These are phyloP conservation scores for Strigamia maritima DNA, from an alignment of 2,888 invertebrate genomes.

Conservation along the genomic window DNA sequence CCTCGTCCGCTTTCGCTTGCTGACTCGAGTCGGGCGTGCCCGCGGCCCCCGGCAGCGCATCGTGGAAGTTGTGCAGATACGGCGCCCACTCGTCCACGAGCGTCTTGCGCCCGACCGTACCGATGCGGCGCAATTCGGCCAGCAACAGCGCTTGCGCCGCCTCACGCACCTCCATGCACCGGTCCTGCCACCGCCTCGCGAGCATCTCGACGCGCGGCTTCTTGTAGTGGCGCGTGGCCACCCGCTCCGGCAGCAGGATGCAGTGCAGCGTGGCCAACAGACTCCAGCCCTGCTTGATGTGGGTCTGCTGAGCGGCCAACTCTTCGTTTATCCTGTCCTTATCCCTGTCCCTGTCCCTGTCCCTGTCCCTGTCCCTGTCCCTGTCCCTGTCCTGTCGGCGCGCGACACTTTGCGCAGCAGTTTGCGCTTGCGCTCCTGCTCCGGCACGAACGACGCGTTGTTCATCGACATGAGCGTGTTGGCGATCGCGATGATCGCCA, in stretches of 20 bases:
- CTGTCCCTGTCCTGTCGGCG: conserved; percentile 39
- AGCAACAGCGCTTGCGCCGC: conserved; percentile 92
- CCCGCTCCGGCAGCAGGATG: conserved; percentile 89
- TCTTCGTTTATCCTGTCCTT: conserved; percentile 65
- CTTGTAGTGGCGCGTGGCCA: conserved; percentile 72
- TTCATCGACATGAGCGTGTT: conserved; percentile 98
- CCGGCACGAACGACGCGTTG: conserved; percentile 84
- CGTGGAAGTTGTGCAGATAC: conserved; percentile 75
- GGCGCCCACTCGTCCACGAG: conserved; percentile 96
- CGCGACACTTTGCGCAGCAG: conserved; percentile 43
- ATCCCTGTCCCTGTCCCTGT: conserved; percentile 29
- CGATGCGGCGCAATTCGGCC: conserved; percentile 85
- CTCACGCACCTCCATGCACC: conserved; percentile 90
- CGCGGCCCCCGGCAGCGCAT: conserved; percentile 46
- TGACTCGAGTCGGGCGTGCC: neutral
- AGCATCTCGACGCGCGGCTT: conserved; percentile 97
- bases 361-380: conserved; percentile 53
- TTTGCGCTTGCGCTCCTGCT: conserved; percentile 46
- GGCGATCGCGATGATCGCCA: conserved; percentile 89
- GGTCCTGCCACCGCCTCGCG: conserved; percentile 97
- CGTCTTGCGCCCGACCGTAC: conserved; percentile 84
- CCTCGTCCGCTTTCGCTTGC: conserved; percentile 50
- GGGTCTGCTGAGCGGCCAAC: conserved; percentile 79
- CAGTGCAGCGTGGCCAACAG: conserved; percentile 93
- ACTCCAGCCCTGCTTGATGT: conserved; percentile 97